Evolutionary conservation across 2,113 vertebrate species (phyloP).

Genomic region (Myotis brandtii): DNA sequence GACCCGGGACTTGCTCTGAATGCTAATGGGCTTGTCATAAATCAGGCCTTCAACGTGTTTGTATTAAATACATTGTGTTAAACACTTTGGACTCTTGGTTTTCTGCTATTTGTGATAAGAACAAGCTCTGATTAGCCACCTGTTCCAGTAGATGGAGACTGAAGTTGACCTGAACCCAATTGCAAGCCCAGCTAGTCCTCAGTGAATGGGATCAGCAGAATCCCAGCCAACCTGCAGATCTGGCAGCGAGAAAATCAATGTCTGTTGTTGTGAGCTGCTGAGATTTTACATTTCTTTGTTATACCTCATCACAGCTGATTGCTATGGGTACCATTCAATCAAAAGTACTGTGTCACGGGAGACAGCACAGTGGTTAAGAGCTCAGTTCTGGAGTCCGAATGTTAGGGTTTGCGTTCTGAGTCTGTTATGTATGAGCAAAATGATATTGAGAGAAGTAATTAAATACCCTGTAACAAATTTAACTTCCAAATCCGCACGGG

Average conservation of each 20-base stretch:
- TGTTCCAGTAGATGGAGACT: not conserved
- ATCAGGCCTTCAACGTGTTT: not conserved
- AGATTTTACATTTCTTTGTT: not conserved
- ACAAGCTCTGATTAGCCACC: not conserved
- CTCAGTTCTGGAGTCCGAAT: not conserved
- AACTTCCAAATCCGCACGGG: not conserved
- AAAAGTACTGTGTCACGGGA: not conserved
- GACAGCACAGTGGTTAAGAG: not conserved
- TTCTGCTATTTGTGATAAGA: constrained; percentile 7
- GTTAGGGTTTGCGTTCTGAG: not conserved
- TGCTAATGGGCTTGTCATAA: not conserved
- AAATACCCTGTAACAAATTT: not conserved
- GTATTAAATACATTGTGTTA: not conserved
- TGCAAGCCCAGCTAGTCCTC: not conserved
- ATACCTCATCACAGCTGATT: not conserved
- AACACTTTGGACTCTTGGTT: not conserved
- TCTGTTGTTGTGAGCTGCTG: not conserved
- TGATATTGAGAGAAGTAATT: not conserved
- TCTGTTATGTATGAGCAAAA: not conserved
- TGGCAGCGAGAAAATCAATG: not conserved
- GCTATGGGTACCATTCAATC: not conserved
- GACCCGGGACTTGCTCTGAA: not conserved
- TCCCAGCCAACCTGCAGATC: not conserved
- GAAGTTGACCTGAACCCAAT: not conserved
- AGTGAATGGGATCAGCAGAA: not conserved